Percentiles rank a stretch among this genome's conserved stretches.
These are phyloP conservation scores for Campylomormyrus tamandua DNA, from an alignment of 2,113 vertebrate genomes.

Conservation along the genomic window DNA sequence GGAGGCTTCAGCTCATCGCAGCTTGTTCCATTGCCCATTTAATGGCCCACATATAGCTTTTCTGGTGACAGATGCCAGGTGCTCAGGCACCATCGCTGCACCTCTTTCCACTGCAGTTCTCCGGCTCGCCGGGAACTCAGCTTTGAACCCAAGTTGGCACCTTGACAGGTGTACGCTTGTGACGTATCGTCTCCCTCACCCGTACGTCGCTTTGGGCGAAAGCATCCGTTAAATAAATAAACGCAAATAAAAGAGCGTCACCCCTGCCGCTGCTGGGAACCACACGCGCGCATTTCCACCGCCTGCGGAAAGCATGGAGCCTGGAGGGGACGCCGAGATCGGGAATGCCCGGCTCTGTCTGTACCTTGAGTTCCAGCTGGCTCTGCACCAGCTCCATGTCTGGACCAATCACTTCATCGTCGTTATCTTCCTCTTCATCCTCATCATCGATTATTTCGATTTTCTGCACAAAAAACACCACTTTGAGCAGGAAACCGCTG, in stretches of 20 bases:
- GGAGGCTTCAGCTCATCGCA: neutral
- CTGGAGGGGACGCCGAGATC: neutral
- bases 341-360: neutral
- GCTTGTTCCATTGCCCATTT: neutral
- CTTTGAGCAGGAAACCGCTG: neutral
- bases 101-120: neutral
- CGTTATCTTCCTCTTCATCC: slow-evolving; percentile 72
- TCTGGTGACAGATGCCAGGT: neutral
- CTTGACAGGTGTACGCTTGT: neutral
- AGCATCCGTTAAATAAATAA: neutral
- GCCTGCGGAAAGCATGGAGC: neutral
- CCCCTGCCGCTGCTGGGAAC: neutral
- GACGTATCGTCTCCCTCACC: neutral
- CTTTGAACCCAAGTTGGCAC: neutral
- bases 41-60: neutral
- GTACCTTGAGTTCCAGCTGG: slow-evolving; percentile 88
- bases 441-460: slow-evolving; percentile 84
- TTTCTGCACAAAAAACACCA: slow-evolving; percentile 66
- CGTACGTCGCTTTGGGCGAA: neutral
- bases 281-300: neutral
- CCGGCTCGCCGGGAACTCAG: neutral
- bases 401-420: slow-evolving; percentile 71
- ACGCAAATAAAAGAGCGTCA: neutral
- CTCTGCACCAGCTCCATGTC: slow-evolving; percentile 86
- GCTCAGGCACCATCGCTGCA: neutral